Base-by-base conservation (phyloP, 2,797 vertebrate genomes). In the Acanthopagrus latus region DNA sequence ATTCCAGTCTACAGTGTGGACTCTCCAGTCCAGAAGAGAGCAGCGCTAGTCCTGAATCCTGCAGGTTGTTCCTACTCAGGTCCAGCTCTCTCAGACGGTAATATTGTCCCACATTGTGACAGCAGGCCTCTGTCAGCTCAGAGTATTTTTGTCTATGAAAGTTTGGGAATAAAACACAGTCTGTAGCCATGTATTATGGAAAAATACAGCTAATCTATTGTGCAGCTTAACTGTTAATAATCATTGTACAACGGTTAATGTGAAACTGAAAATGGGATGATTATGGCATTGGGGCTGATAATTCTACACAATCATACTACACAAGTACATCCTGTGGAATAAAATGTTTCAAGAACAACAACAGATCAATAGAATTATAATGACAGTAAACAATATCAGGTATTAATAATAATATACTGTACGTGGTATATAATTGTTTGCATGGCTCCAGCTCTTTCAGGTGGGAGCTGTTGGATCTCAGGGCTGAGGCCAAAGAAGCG, bases 1-100 rank as follows among this genome's bases (percentile, higher is more conserved):
- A 17, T 46, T 62, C 43, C 21, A 62, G 21, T 62, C 59, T 18
- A 25, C 41, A 62, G 43, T 25, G 41, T 62, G 59, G 59, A 46
- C 59, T 62, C 14, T 46, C 7, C 41, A 62, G 20, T 46, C 59
- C 59, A 23, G 7, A 2, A 18, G 41, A 62, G 7, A 62, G 43
- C n/a, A 17, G 13, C 1, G 16, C 2, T 13, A 62, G 11, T n/a
- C 66, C 66, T 25, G 2, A n/a, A 17, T 57, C 21, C 43, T 57
- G 23, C 43, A 69, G 23, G 17, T 29, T 20, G 43, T 69, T 69
- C 38, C 46, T 29, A 33, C 54, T 69, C 43, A 69, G 18, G 4
- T 69, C 66, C 41, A 69, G 41, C 50, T 57, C 21, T 46, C 7
- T 69, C 18, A 69, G 43, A 57, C 54, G 57, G 52, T 25, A 69